Base-by-base conservation (phyloP, 2,888 invertebrate species). In the Drosophila anomalata region DNA sequence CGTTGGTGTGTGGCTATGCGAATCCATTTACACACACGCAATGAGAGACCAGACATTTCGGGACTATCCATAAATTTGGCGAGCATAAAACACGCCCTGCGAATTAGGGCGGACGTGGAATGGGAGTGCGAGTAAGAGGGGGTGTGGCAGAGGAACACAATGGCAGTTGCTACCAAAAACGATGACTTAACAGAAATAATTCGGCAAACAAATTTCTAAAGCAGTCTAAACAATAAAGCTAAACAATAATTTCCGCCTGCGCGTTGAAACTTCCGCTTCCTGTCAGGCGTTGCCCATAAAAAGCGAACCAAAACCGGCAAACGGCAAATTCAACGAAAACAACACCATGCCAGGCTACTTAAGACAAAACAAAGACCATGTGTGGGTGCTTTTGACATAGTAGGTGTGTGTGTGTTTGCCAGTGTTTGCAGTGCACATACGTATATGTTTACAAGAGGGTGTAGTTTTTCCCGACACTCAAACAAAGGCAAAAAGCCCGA, bases 211-310 rank as follows among this genome's bases (percentile, higher is more conserved):
- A 83, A 85, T 82, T 83, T 85, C 78, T 79, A 79, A 79, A 76
- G 85, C 82, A 82, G 85, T 78, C 79, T 61, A 79, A 79, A 83
- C 83, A 85, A 83, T 85, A 82, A 79, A 73, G 76, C 85, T 85
- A 79, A 82, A 82, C 82, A 83, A 83, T 85, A 83, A 85, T 83
- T 83, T 85, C 83, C 85, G 85, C 75, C 55, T 68, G 78, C 60
- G 83, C 82, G 74, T 77, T 85, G 79, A 82, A 83, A 82, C 85
- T 79, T 85, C 83, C 83, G 82, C 52, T 85, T 85, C 79, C 82
- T 79, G 79, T 75, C 68, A 70, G 51, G 56, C 70, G 72, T 54
- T 70, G 65, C 52, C 68, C 68, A 69, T 73, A 79, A 84, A 73
- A 76, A 62, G 65, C 51, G 46, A 3, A 68, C 33, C 62, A 5